Evolutionary conservation across 1,140 invertebrate species (phyloP).

Genomic region (Eurosta solidaginis): DNA sequence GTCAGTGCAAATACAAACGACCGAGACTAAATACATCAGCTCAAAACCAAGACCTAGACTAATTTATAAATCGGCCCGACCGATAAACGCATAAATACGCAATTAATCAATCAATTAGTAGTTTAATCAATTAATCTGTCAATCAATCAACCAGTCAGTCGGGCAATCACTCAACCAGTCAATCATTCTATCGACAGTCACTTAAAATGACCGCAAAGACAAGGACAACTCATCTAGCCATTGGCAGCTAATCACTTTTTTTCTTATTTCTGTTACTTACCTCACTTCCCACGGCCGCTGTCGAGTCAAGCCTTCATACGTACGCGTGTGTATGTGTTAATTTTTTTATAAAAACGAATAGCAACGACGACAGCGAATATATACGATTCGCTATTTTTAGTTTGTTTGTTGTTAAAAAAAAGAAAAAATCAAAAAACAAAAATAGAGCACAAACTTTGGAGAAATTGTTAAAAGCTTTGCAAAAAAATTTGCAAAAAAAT

Average conservation of each 20-base stretch:
- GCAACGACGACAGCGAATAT: neutral
- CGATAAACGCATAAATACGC: neutral
- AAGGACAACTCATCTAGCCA: no score
- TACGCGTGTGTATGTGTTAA: neutral
- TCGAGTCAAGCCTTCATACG: no score
- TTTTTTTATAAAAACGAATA: neutral
- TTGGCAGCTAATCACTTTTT: neutral
- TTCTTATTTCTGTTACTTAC: neutral
- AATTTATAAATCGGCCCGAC: neutral
- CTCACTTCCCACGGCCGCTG: neutral
- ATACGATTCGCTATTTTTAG: neutral
- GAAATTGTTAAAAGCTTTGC: neutral
- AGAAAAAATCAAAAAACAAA: neutral
- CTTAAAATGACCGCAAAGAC: neutral
- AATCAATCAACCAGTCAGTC: neutral
- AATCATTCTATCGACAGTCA: no score
- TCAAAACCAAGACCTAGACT: neutral
- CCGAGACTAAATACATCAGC: neutral
- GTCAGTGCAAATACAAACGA: slow-evolving; percentile 9
- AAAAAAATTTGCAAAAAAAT: neutral
- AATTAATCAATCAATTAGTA: neutral
- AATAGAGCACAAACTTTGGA: neutral
- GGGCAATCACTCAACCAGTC: neutral
- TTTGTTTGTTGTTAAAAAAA: slow-evolving; percentile 20
- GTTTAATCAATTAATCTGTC: neutral